Base-by-base conservation (phyloP, 2,797 vertebrate genomes). In the Distichodus sexfasciatus region DNA sequence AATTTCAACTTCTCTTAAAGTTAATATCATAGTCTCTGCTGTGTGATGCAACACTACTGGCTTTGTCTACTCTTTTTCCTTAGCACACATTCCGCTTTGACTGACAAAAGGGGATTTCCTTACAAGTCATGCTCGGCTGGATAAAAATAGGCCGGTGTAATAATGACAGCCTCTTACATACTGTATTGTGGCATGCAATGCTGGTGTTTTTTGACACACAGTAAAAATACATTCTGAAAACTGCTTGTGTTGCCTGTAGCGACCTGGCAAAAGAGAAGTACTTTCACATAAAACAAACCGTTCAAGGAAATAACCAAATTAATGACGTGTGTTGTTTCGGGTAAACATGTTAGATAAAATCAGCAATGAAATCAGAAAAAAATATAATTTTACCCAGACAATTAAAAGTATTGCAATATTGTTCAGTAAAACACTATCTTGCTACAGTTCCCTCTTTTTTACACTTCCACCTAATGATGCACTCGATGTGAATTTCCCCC, bases 141-240 rank as follows among this genome's bases (percentile, higher is more conserved):
- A 26, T 75, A 78, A 73, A 73, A 76, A 81, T 58, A 76, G 48
- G 36, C 31, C 31, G 44, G 36, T 71, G 48, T 76, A 72, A 72
- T 72, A 54, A 76, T 73, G 69, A 75, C 66, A 55, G 36, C 17
- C 54, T 66, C 53, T 67, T 66, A 44, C 46, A 60, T 67, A 59
- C 46, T 71, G 38, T 64, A 67, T 60, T 71, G 58, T 54, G 63
- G 59, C 55, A 68, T 76, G 63, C 33, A 55, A 53, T 57, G 31
- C 43, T 75, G 69, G 66, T 74, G 58, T 31, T 55, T 67, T 33
- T 26, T 19, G 28, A 15, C 23, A 17, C 38, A 10, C 23, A 29
- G 14, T 2, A 41, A 43, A 51, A 64, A 50, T 64, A 19, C 23
- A 23, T 31, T 69, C 19, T 28, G 14, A 33, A 57, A 57, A 43